These are phyloP conservation scores for Rutpela maculata DNA, from an alignment of 2,888 invertebrate genomes.

Conservation along the genomic window DNA sequence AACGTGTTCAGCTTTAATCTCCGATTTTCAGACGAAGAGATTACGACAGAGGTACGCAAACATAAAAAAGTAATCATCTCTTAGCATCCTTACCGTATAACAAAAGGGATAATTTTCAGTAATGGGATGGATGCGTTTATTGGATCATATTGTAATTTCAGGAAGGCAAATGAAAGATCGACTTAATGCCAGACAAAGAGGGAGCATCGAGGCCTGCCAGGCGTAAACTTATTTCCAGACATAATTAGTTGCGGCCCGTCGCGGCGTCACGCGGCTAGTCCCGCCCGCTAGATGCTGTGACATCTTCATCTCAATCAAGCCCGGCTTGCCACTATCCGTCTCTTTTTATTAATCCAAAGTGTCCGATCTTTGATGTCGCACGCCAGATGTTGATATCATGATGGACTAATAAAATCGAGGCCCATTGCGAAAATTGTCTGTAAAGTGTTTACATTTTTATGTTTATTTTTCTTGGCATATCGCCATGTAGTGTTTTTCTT, in stretches of 20 bases:
- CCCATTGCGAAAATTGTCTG: constrained; percentile 26
- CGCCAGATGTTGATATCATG: constrained; percentile 64
- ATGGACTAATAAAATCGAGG: constrained; percentile 46
- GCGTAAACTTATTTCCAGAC: constrained; percentile 69
- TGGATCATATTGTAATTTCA: constrained; percentile 20
- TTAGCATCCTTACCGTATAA: not conserved
- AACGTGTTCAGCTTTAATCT: not conserved
- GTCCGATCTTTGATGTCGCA: constrained; percentile 65
- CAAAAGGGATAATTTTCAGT: constrained; percentile 9
- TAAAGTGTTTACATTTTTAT: constrained; percentile 5
- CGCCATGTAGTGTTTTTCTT: too few relatives aligned
- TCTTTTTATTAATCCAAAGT: constrained; percentile 66
- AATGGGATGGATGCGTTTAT: constrained; percentile 30
- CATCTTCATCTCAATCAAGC: constrained; percentile 67
- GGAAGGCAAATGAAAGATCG: constrained; percentile 5
- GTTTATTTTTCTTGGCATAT: not conserved
- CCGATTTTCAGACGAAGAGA: not conserved
- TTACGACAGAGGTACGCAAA: not conserved
- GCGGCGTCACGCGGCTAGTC: constrained; percentile 64
- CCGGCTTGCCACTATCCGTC: constrained; percentile 49
- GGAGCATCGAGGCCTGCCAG: constrained; percentile 49
- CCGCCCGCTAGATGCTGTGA: constrained; percentile 65
- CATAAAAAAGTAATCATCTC: not conserved
- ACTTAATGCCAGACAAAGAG: constrained; percentile 25
- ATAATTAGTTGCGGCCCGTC: constrained; percentile 70